Conservation (phyloP, 2,113 vertebrate species). For the Motacilla tschutschensis region DNA sequence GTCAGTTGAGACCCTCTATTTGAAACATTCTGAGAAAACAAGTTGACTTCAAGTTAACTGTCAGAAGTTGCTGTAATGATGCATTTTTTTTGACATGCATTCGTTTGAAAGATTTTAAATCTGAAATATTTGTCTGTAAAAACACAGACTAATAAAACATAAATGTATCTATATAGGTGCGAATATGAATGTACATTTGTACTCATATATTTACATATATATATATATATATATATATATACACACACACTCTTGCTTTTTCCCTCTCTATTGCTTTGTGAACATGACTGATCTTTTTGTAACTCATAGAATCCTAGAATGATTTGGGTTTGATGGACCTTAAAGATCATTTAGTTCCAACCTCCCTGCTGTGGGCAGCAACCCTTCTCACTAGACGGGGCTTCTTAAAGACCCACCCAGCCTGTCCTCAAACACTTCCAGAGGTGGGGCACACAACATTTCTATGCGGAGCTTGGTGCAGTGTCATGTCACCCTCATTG, state of each 20-base stretch:
- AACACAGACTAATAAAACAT: not conserved
- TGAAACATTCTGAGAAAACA: not conserved
- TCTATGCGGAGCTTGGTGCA: not conserved
- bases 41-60: not conserved
- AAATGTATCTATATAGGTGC: not conserved
- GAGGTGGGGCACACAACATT: rapidly evolving
- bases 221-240: too few species aligned
- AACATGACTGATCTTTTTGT: not conserved
- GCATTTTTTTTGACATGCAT: not conserved
- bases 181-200: not conserved
- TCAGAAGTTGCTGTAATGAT: not conserved
- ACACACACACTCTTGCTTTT: not conserved
- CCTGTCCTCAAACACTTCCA: not conserved
- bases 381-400: rapidly evolving
- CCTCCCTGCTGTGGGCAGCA: not conserved
- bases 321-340: not conserved
- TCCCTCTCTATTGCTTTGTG: not conserved
- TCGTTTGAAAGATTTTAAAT: not conserved
- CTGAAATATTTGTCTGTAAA: not conserved
- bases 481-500: not conserved
- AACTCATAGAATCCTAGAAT: not conserved
- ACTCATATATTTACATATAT: not conserved
- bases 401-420: not conserved
- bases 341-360: not conserved
- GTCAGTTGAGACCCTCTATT: not conserved